Evolutionary conservation across 2,888 invertebrate species (phyloP).

Genomic region (Falcaria lacertinaria): DNA sequence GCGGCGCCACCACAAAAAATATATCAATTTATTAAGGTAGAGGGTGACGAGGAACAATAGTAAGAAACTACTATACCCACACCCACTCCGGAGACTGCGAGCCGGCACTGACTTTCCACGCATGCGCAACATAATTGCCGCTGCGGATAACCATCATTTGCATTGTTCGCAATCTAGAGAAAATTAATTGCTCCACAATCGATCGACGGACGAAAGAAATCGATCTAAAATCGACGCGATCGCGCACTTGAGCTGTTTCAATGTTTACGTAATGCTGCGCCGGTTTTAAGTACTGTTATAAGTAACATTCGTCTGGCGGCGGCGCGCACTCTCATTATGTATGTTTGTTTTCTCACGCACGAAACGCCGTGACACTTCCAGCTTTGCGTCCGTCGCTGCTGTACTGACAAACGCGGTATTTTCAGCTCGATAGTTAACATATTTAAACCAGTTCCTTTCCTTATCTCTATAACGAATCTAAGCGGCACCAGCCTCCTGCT

Average conservation of each 20-base stretch:
- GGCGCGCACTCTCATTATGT: constrained; percentile 19
- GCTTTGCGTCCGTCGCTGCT: constrained; percentile 21
- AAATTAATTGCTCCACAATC: constrained; percentile 65
- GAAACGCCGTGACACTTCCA: constrained; percentile 24
- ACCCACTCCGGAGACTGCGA: constrained; percentile 48
- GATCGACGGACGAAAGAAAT: constrained; percentile 52
- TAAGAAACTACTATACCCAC: constrained; percentile 69
- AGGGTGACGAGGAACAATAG: constrained; percentile 59
- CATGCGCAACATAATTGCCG: constrained; percentile 55
- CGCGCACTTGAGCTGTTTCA: constrained; percentile 20
- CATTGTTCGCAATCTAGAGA: constrained; percentile 69
- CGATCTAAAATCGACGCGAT: constrained; percentile 34
- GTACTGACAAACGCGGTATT: constrained; percentile 27
- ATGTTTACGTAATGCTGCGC: constrained; percentile 23
- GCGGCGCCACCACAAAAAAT: constrained; percentile 43
- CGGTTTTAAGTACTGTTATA: constrained; percentile 7
- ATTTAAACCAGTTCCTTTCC: constrained; percentile 36
- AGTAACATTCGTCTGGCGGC: constrained; percentile 7
- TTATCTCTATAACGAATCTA: constrained; percentile 29
- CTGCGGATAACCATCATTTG: constrained; percentile 70
- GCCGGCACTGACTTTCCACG: constrained; percentile 63
- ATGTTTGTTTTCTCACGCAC: constrained; percentile 8
- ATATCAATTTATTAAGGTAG: constrained; percentile 45
- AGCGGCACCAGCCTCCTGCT: constrained; percentile 77
- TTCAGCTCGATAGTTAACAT: constrained; percentile 33